Conservation (phyloP, 2,113 vertebrate genomes). For the Oceanites oceanicus region DNA sequence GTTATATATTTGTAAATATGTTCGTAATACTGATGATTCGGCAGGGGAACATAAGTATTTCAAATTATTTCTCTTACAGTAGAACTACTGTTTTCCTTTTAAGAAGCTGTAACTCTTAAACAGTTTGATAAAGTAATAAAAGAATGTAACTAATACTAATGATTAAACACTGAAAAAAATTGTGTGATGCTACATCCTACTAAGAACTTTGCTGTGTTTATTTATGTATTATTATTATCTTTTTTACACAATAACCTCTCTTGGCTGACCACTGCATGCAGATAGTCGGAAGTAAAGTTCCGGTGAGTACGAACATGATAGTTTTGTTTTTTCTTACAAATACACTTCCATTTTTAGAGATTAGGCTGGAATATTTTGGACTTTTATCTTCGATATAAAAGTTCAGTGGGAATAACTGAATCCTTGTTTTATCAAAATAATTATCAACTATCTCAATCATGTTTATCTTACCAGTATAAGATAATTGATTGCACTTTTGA, state of each 20-base stretch:
- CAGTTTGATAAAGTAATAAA: neutral
- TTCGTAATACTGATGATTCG: neutral
- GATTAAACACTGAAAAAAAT: slow-evolving; percentile 71
- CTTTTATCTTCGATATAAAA: neutral
- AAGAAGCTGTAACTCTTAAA: neutral
- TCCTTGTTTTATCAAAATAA: neutral
- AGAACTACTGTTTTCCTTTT: neutral
- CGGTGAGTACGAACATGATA: slow-evolving; percentile 86
- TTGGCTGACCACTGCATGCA: slow-evolving; percentile 95
- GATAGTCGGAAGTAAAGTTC: slow-evolving; percentile 99
- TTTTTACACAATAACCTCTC: slow-evolving; percentile 90
- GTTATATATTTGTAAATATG: neutral
- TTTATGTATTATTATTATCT: slow-evolving; percentile 77
- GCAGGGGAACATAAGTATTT: neutral
- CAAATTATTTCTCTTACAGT: neutral
- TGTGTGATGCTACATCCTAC: slow-evolving; percentile 80
- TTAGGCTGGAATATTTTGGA: neutral
- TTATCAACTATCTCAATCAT: neutral
- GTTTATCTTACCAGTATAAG: neutral
- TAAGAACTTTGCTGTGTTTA: slow-evolving; percentile 90
- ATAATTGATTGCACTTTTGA: neutral
- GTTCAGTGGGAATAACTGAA: neutral
- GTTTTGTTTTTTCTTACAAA: slow-evolving; percentile 37
- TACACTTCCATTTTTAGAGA: neutral
- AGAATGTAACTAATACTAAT: slow-evolving; percentile 63